phyloP scores from a whole-genome alignment of 2,113 vertebrate genomes.

The Corvus cornix region DNA sequence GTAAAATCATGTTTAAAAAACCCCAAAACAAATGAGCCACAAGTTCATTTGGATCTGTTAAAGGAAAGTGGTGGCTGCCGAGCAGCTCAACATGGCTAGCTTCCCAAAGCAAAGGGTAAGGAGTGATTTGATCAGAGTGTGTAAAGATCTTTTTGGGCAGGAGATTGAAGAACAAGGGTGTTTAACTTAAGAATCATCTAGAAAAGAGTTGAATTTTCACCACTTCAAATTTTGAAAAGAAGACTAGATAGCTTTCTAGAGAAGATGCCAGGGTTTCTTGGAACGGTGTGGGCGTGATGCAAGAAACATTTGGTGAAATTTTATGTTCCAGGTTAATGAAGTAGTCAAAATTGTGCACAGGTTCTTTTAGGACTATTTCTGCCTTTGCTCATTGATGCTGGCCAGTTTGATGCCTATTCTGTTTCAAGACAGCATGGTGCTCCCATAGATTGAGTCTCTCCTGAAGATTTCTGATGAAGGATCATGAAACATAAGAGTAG shows the following conservation, averaged over 20 bases:
- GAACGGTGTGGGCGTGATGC: not conserved
- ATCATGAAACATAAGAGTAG: not conserved
- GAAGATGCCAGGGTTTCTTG: not conserved
- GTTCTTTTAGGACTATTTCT: not conserved
- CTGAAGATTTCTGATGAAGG: not conserved
- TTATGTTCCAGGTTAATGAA: not conserved
- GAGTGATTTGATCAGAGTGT: not conserved
- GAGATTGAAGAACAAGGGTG: not conserved
- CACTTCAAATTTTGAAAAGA: not conserved
- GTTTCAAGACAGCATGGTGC: not conserved
- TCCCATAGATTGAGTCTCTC: not conserved
- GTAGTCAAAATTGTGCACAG: not conserved
- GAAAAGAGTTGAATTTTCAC: not conserved
- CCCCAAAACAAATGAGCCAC: fast-evolving
- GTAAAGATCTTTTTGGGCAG: not conserved
- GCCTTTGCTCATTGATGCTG: not conserved
- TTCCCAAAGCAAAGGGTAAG: not conserved
- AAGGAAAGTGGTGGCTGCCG: not conserved
- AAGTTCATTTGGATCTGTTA: not conserved
- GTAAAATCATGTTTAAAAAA: not conserved
- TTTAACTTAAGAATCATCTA: not conserved
- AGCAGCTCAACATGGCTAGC: not conserved
- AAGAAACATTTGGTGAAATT: not conserved
- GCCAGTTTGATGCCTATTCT: not conserved
- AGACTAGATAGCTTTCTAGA: not conserved